Evolutionary conservation across 2,113 vertebrate species (phyloP), one percentile per base, ranked within the genome.

Genomic region (Chlorodrepanis virens): DNA sequence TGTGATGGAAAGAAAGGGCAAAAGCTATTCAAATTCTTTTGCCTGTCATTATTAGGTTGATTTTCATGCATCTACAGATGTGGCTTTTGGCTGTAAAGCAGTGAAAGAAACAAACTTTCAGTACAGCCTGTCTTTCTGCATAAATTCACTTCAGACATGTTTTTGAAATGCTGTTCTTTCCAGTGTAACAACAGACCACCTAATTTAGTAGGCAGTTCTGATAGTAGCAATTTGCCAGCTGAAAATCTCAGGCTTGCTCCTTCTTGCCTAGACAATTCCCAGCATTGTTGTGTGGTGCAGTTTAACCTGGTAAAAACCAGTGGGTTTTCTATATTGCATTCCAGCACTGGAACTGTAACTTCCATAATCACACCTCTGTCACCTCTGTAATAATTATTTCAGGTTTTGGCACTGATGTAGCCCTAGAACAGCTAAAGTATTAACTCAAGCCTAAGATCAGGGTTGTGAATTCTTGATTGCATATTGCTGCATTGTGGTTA

Each of bases 61-160:
- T 94, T 91, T 95, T 88, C 86, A 77, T 74, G 78, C 60, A 21
- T 93, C 79, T 83, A 47, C 47, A 88, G 70, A 91, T 67, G 75
- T 57, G 90, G 56, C 79, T 94, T 94, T 96, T 92, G 85, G 52
- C 85, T 90, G 42, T 77, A 74, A 57, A 90, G 79, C 68, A 49
- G 54, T 49, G 71, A 57, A 90, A 88, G 63, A 88, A 96, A 67
- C 12, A 28, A 87, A 88, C 77, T 94, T 93, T 83, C 45, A 60
- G 69, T 74, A 47, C 67, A 82, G 60, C 75, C 57, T 76, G 45
- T 77, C 74, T 76, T 91, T 92, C 64, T 95, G 28, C 76, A 49
- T 89, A 91, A 84, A 85, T 67, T 79, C 56, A 50, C 59, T 91
- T 87, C 63, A 82, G 87, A 67, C 29, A 72, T 49, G 78, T 70